Conservation (phyloP, 2,797 vertebrate genomes). For the Scyliorhinus canicula region DNA sequence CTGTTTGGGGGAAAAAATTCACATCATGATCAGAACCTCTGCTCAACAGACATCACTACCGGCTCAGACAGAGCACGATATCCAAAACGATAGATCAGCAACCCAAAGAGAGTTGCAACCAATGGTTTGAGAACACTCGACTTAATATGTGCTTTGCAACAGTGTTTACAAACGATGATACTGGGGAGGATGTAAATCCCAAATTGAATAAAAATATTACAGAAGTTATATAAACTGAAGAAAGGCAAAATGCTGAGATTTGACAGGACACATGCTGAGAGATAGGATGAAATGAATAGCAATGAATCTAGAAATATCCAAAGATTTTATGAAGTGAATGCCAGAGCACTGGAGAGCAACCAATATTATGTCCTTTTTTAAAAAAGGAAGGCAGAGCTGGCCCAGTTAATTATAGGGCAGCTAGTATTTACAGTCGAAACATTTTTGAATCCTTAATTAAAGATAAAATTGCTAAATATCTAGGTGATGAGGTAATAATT, state of each 20-base stretch:
- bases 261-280: neutral
- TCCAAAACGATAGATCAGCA: neutral
- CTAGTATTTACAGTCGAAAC: neutral
- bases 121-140: too few relatives aligned
- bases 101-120: neutral
- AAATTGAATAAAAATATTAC: neutral
- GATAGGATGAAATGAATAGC: neutral
- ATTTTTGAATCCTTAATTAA: constrained; percentile 1
- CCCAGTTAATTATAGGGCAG: neutral
- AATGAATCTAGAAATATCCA: neutral
- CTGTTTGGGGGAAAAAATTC: too few relatives aligned
- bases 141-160: neutral
- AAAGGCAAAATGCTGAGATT: neutral
- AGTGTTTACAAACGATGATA: neutral
- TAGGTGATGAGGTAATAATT: neutral
- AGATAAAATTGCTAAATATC: neutral
- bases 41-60: too few relatives aligned
- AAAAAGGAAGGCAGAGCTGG: neutral
- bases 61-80: neutral
- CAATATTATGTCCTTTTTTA: neutral
- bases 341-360: neutral
- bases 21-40: too few relatives aligned
- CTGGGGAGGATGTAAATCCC: neutral
- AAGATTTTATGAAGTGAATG: neutral
- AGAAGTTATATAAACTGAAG: neutral